Base-by-base conservation (phyloP, 2,888 invertebrate species). In the Lysandra coridon region DNA sequence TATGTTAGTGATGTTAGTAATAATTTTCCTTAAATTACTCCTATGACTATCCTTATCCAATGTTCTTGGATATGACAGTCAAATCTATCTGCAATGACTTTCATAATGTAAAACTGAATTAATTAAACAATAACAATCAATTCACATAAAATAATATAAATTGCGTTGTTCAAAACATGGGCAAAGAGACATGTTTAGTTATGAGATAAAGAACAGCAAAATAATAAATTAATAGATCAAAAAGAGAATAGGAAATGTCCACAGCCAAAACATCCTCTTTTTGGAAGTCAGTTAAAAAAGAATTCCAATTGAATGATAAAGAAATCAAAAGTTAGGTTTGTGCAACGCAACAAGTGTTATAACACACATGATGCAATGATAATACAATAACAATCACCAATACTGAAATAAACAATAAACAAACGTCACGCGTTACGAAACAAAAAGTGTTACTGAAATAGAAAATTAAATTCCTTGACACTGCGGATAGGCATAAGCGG, bases 371-470 rank as follows among this genome's bases (percentile, higher is more conserved):
- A 62, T 62, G 62, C 62, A 62, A 62, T 23, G 23, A 23, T 62
- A 62, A 23, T 17, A 62, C n/a, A 62, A 62, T n/a, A 62, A 7
- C 62, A 62, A n/a, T 7, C n/a, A 7, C n/a, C n/a, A 23, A 62
- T 62, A 62, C 62, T n/a, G 23, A 62, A 62, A 62, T 62, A 62
- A 62, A 62, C 62, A 62, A n/a, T 62, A 62, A 60, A 62, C 62
- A 62, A n/a, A 6, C 23, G 23, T 62, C 62, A 23, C 17, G 62
- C 23, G 62, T n/a, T 62, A 23, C n/a, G 23, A 7, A 62, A 7
- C 62, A 23, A 23, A 17, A n/a, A 62, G 6, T n/a, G 62, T 62
- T 62, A n/a, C 23, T n/a, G 17, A 62, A 62, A 62, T 62, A 62
- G 23, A n/a, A n/a, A 62, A 62, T 23, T 62, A 62, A 6, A n/a